phyloP scores from a whole-genome alignment of 1,140 invertebrate genomes.

The Lordiphosa mommai region DNA sequence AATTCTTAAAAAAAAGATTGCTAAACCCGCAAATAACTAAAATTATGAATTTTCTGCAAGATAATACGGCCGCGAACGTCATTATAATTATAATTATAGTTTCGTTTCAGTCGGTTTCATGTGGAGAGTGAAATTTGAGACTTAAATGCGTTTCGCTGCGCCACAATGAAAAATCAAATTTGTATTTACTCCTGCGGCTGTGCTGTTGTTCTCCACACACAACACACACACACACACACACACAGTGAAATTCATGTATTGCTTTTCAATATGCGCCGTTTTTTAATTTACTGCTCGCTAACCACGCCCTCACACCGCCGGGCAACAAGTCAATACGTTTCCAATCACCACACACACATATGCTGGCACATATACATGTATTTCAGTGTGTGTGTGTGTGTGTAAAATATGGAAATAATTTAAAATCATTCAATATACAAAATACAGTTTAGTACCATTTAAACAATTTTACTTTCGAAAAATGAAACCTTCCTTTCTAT shows the following conservation, averaged over 20 bases:
- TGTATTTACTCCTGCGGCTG: conserved; percentile 4
- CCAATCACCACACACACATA: conserved; percentile 41
- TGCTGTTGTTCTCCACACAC: neutral
- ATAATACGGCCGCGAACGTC: too few species aligned
- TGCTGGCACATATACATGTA: neutral
- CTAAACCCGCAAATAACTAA: too few species aligned
- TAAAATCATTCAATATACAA: too few species aligned
- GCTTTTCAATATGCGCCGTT: conserved; percentile 6
- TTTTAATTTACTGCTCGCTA: conserved; percentile 40
- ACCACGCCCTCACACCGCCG: conserved; percentile 16
- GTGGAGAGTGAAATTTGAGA: neutral
- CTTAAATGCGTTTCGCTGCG: neutral
- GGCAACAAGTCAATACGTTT: conserved; percentile 41
- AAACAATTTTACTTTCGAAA: too few species aligned
- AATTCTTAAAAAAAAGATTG: neutral
- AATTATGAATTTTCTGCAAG: too few species aligned
- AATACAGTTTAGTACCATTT: too few species aligned
- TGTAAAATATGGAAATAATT: conserved; percentile 30
- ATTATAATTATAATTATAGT: neutral
- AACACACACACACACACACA: neutral
- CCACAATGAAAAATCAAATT: conserved; percentile 9
- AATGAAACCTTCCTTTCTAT: too few species aligned
- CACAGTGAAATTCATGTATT: neutral
- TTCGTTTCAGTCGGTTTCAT: neutral
- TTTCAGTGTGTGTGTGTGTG: neutral